phyloP scores from a whole-genome alignment of 2,888 invertebrate genomes.

The Subacronicta megacephala region DNA sequence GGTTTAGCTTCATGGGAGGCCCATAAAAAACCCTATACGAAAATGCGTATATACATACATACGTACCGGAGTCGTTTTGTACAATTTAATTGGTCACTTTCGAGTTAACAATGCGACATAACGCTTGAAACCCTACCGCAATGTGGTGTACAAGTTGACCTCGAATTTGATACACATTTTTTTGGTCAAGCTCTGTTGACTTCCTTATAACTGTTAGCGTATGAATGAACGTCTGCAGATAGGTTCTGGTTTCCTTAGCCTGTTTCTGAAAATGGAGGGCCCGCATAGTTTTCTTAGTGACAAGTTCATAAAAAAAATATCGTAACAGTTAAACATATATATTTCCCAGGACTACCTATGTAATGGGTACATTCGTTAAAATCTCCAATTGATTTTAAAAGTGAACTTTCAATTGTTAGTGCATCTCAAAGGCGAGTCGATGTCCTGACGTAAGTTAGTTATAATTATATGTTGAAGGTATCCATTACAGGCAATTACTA shows the following conservation, averaged over 20 bases:
- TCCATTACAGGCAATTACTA: slow-evolving; percentile 45
- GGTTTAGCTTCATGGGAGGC: slow-evolving; percentile 87
- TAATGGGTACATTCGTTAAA: background rate
- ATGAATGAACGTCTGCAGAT: slow-evolving; percentile 36
- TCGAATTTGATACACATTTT: slow-evolving; percentile 51
- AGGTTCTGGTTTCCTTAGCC: slow-evolving; percentile 15
- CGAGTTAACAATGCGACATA: slow-evolving; percentile 57
- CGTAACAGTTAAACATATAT: too few relatives aligned
- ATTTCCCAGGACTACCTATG: too few relatives aligned
- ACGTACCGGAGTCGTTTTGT: slow-evolving; percentile 45
- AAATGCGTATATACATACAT: slow-evolving; percentile 46
- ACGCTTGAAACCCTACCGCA: slow-evolving; percentile 54
- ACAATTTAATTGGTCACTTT: slow-evolving; percentile 66
- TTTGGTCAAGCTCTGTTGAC: slow-evolving; percentile 42
- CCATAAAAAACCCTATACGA: slow-evolving; percentile 76
- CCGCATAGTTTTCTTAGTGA: background rate
- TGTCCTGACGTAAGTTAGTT: slow-evolving; percentile 1
- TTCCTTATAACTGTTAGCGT: slow-evolving; percentile 37
- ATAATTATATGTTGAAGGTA: background rate
- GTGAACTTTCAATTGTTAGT: slow-evolving; percentile 2
- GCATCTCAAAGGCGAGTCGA: slow-evolving; percentile 20
- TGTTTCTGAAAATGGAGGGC: background rate
- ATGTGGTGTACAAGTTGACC: slow-evolving; percentile 47
- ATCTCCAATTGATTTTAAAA: background rate
- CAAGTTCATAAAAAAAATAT: too few relatives aligned